Evolutionary conservation across 2,888 invertebrate species (phyloP), one percentile per base, ranked within the genome.

Genomic region (Drosophila pullipes): DNA sequence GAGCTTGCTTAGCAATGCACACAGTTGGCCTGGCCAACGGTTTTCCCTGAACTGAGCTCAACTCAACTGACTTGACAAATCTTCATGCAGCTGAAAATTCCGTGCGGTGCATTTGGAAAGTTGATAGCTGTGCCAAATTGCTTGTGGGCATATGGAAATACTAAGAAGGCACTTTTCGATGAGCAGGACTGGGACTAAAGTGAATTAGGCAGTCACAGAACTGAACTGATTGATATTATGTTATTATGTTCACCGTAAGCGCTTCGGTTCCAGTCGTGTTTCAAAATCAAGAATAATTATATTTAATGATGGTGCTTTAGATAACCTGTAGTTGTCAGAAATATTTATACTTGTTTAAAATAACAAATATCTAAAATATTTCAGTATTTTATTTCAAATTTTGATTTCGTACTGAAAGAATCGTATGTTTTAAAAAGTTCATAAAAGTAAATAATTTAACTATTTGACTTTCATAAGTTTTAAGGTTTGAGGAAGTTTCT

Each of bases 31-130:
- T 47, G 57, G 35, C 49, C 78, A 80, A 49, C 47, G 64, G 65
- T 62, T 66, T 58, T 47, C 50, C 61, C 58, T 39, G 54, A 28
- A 30, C 35, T 61, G 50, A 13, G 37, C 58, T 37, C 6, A 39
- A 30, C 55, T 41, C 3, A 57, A 58, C 22, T 58, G 64, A 71
- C 63, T 81, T 78, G 78, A 81, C 81, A 76, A 62, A 68, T 76
- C 77, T 72, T 61, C 33, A 30, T 41, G 67, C 53, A 41, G 67
- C 67, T 35, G 49, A 66, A 57, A 47, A 66, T 69, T 59, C 58
- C 64, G 63, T 57, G 28, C 25, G 44, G 30, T 28, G 31, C 60
- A 47, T 66, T 66, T 64, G 63, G 41, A 71, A 71, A 79, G 61
- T 66, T 77, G 66, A 71, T 70, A 62, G 54, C 76, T 66, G 71